Evolutionary conservation across 2,797 vertebrate genomes (phyloP), one percentile per base, ranked within the genome.

Genomic region (Rhinatrema bivittatum): DNA sequence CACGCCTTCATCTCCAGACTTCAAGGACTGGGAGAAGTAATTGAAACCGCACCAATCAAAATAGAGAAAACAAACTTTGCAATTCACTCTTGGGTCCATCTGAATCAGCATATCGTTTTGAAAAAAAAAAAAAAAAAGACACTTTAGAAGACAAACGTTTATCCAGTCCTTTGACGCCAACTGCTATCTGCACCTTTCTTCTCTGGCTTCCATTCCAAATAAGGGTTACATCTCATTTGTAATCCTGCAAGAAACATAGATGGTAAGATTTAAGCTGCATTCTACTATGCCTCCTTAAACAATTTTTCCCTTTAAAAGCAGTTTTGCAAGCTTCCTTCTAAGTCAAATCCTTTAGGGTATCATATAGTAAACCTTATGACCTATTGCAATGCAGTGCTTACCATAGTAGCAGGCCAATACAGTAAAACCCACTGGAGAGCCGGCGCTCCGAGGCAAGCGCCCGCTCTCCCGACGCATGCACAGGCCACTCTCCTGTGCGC

Each of bases 21-120:
- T 62, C 56, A 70, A 13, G 26, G 25, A 60, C 49, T 74, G 70
- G 55, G 64, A 68, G 60, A 55, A 74, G 65, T 47, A 2, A 53
- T 53, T 48, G 52, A 63, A 56, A 76, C 72, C 55, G 37, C 71
- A 75, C 74, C 62, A 1, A 6, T 55, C 2, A n/a, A 32, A 61
- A 60, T 39, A 62, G 58, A 73, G 39, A 53, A 69, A 72, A 51
- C 27, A 42, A 65, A 57, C 39, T 51, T 55, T 50, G 59, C 46
- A 56, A 62, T 62, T 69, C 54, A 60, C 46, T 63, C 61, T 64
- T 22, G 7, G 46, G 36, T 53, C 44, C 65, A 76, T 71, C 72
- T 66, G 72, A 78, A 81, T 70, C 65, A 80, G 62, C 79, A 79
- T 81, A 81, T 75, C 48, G 53, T 76, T 74, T 49, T 58, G 39